Evolutionary conservation across 2,113 vertebrate species (phyloP).

Genomic region (Pseudopipra pipra): DNA sequence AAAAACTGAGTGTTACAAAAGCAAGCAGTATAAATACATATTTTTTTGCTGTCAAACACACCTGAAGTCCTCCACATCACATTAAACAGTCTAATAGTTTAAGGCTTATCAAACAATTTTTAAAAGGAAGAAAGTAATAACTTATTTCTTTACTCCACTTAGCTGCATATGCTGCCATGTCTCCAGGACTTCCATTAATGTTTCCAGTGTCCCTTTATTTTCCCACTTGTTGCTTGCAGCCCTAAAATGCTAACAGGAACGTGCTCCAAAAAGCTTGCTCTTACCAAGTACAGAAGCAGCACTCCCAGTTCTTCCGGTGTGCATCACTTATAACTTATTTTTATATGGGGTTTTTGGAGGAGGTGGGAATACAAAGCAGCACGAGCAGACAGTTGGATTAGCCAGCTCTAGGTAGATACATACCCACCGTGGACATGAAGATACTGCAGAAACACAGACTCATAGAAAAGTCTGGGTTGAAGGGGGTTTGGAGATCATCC

Average conservation of each 20-base stretch:
- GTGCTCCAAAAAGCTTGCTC: not conserved
- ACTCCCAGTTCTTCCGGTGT: not conserved
- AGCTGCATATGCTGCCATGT: not conserved
- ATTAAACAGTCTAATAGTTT: not conserved
- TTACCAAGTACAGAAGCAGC: not conserved
- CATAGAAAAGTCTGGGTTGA: not conserved
- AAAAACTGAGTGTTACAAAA: not conserved
- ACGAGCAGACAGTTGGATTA: not conserved
- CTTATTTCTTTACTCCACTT: not conserved
- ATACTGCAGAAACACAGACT: not conserved
- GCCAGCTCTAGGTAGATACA: fast-evolving
- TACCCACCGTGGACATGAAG: fast-evolving
- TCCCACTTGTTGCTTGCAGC: not conserved
- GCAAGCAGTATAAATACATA: not conserved
- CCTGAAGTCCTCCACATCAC: not conserved
- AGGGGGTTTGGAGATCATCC: not conserved
- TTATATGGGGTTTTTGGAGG: not conserved
- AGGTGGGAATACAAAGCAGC: not conserved
- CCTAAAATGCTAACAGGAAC: not conserved
- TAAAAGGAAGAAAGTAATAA: not conserved
- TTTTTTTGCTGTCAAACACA: not conserved
- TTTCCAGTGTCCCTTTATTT: not conserved
- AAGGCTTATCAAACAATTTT: not conserved
- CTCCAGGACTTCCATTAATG: not conserved
- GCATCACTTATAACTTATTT: not conserved